Base-by-base conservation (phyloP, 2,797 vertebrate species). In the Intellagama lesueurii region DNA sequence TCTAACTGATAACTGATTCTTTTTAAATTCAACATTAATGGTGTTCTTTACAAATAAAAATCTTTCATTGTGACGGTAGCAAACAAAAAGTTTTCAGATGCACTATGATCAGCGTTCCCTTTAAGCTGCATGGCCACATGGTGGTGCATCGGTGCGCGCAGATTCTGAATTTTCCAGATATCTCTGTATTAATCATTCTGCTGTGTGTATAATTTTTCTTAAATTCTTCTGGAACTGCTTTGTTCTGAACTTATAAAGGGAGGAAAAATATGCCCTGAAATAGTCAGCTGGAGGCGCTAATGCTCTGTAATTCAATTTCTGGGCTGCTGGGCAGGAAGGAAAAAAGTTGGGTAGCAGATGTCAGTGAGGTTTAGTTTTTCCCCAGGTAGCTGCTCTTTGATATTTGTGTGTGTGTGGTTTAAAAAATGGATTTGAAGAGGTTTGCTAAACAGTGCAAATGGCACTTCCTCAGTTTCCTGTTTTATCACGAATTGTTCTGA, bases 241-340 rank as follows among this genome's bases (percentile, higher is more conserved):
- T 88, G 82, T 19, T 82, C 86, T n/a, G 1, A 4, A 77, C 7
- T 35, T 66, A 7, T 9, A 28, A 56, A 5, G 47, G 28, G 17
- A 30, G 22, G 92, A 91, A 32, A 60, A 92, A 52, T 87, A 64
- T 94, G 73, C 83, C 87, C 86, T 78, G 86, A 40, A 95, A 91
- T 69, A 93, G 92, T 94, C 97, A 95, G 91, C 0, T 95, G 96
- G 96, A 95, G 97, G 97, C 96, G 96, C 96, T 94, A 92, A 92
- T 64, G 92, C 88, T 94, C 95, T 86, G 30, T 22, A 32, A 32
- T 93, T 88, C 22, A 88, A 24, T 30, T 1, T 77, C 85, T 78
- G 72, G 87, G 32, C 14, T 49, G 64, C 70, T 90, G 35, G 79
- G 30, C 6, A 88, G 89, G 93, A 93, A 19, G 85, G 90, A 87